Percentiles rank a stretch among this genome's conserved stretches.
Evolutionary conservation across 2,797 vertebrate species (phyloP).

Genomic region (Crenuchus spilurus): DNA sequence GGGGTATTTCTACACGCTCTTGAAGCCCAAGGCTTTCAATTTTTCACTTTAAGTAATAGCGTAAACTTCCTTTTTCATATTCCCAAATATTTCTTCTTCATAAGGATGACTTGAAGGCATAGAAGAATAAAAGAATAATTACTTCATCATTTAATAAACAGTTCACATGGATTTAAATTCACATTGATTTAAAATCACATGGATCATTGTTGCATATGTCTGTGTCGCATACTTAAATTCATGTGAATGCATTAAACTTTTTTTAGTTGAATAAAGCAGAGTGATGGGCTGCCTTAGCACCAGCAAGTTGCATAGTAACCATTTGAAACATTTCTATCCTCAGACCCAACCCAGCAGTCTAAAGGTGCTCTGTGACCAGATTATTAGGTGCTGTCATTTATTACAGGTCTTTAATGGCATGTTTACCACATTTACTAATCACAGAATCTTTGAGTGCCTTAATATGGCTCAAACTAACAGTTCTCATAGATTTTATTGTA

Average conservation of each 20-base stretch:
- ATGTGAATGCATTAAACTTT: conserved; percentile 9
- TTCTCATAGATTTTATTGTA: conserved; percentile 11
- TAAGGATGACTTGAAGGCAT: conserved; percentile 13
- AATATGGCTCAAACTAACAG: conserved; percentile 56
- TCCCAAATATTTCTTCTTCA: not conserved
- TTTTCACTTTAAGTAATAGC: not conserved
- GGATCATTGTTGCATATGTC: no score
- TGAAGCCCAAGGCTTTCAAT: conserved; percentile 22
- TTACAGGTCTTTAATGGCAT: conserved; percentile 45
- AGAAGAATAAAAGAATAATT: not conserved
- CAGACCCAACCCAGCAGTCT: conserved; percentile 31
- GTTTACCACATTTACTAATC: conserved; percentile 43
- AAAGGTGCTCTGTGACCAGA: conserved; percentile 57
- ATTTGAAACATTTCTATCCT: conserved; percentile 43
- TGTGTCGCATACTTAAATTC: conserved; percentile 19
- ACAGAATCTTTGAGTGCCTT: conserved; percentile 62
- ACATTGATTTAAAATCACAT: no score
- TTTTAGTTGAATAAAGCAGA: conserved; percentile 11
- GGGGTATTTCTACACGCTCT: conserved; percentile 17
- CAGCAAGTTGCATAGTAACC: conserved; percentile 34
- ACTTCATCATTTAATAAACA: not conserved
- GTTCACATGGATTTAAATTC: not conserved
- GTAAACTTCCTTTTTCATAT: conserved; percentile 7
- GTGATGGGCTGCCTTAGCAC: conserved; percentile 33
- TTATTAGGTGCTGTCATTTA: conserved; percentile 50